Evolutionary conservation across 1,140 invertebrate species (phyloP).

Genomic region (Augochlora pura): DNA sequence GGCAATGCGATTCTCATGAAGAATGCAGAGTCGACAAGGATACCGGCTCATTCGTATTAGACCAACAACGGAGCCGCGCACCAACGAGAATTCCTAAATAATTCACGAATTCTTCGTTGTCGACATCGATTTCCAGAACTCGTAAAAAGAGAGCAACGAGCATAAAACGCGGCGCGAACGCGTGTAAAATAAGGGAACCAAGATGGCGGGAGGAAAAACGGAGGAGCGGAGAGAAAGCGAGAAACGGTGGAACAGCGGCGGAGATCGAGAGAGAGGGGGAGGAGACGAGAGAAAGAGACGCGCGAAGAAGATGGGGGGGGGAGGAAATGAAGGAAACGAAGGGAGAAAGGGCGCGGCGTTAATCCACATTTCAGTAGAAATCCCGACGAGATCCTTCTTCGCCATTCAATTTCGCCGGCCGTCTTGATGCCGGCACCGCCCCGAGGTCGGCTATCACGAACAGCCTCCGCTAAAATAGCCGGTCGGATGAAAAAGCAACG

Average conservation of each 20-base stretch:
- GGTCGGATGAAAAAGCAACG: slow-evolving; percentile 38
- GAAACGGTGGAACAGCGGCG: background rate
- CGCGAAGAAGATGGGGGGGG: too few species aligned
- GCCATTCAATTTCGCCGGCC: slow-evolving; percentile 24
- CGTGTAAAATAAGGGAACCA: slow-evolving; percentile 38
- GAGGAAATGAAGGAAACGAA: too few species aligned
- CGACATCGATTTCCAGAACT: slow-evolving; percentile 64
- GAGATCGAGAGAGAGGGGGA: too few species aligned
- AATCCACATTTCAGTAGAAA: slow-evolving; percentile 26
- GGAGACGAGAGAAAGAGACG: background rate
- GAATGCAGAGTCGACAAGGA: slow-evolving; percentile 65
- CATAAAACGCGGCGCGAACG: slow-evolving; percentile 41
- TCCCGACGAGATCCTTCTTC: slow-evolving; percentile 10
- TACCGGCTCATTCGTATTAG: slow-evolving; percentile 69
- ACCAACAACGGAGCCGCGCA: slow-evolving; percentile 61
- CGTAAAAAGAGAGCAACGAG: slow-evolving; percentile 50
- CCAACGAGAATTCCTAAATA: slow-evolving; percentile 66
- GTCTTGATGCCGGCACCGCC: slow-evolving; percentile 20
- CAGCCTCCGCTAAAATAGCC: slow-evolving; percentile 19
- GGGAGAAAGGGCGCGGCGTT: slow-evolving; percentile 1
- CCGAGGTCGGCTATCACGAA: background rate
- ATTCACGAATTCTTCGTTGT: slow-evolving; percentile 62
- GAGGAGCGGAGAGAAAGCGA: background rate
- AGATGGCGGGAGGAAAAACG: slow-evolving; percentile 11
- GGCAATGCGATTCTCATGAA: slow-evolving; percentile 58